phyloP scores from a whole-genome alignment of 2,113 vertebrate species.

The Nerophis lumbriciformis region DNA sequence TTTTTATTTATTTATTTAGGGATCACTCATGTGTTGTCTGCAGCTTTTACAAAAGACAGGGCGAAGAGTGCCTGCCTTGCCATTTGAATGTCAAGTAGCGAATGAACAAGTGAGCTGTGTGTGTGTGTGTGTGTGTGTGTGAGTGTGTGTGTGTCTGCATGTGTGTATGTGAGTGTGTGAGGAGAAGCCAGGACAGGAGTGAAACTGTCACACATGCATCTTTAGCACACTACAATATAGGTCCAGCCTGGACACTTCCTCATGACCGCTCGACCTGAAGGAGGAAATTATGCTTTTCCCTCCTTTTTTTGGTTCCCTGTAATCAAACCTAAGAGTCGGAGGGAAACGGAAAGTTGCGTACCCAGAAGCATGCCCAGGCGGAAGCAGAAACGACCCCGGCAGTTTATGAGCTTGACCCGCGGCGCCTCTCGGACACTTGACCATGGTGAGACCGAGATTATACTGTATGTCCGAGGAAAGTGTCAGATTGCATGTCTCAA shows the following conservation, averaged over 20 bases:
- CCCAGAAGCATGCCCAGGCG: conserved; percentile 67
- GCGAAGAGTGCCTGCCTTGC: conserved; percentile 64
- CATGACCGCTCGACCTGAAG: conserved; percentile 12
- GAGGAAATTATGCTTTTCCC: conserved; percentile 10
- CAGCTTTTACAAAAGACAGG: conserved; percentile 36
- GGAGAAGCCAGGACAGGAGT: conserved; percentile 50
- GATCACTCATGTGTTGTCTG: too few species aligned
- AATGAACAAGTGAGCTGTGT: conserved; percentile 70
- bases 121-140: conserved; percentile 49
- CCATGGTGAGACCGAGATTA: conserved; percentile 62
- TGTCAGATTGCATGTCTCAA: neutral
- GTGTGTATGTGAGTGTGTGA: conserved; percentile 46
- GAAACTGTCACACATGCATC: conserved; percentile 60
- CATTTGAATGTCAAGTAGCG: conserved; percentile 76
- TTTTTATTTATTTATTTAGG: too few species aligned
- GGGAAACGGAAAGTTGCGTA: conserved; percentile 49
- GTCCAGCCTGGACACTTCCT: conserved; percentile 32
- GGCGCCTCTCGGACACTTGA: conserved; percentile 57
- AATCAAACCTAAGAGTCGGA: conserved; percentile 17
- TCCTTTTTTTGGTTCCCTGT: neutral
- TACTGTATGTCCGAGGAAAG: neutral
- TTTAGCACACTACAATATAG: conserved; percentile 42
- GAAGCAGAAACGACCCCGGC: conserved; percentile 73
- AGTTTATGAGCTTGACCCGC: conserved; percentile 62
- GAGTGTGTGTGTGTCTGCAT: conserved; percentile 61